Base-by-base conservation (phyloP, 53 echinoderm and acorn worm genomes). In the Echinarachnius parma region DNA sequence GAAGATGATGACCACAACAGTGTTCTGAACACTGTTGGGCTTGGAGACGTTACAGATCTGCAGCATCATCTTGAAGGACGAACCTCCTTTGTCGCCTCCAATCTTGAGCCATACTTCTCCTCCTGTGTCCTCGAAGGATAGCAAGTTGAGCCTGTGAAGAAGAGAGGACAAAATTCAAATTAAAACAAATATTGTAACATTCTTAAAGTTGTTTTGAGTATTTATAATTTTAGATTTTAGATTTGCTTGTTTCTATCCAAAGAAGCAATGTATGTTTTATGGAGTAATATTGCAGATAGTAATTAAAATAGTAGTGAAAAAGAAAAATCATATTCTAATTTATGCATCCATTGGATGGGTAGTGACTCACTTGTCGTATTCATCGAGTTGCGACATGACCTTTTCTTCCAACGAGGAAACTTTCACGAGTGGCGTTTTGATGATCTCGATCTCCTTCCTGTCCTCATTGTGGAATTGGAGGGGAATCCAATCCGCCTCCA, bases 21-120 rank as follows among this genome's bases (percentile, higher is more conserved):
- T 71, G 56, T 71, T 71, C 31, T 34, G 72, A 4, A 34, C 20
- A 32, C 52, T 52, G 72, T 71, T 71, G 3, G 72, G 72, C 24
- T 31, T 18, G 53, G 23, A 13, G 15, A 53, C 72, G 9, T 71
- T 71, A 35, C 21, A 30, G 4, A 71, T 35, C 21, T 55, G 72
- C 2, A 71, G 2, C 19, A 71, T 53, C 31, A 52, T 32, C 14
- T 71, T 71, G 35, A 71, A 44, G 10, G 48, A 45, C 5, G 63
- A 63, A 34, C 49, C 66, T 20, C 66, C 66, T 18, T 66, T 66
- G 28, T 66, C 46, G 0, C 66, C 47, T 10, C 66, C 66, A 2
- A 66, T 48, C 48, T 46, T 66, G 3, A 66, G 8, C 66, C 66
- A 66, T 28, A 66, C 49, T 23, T 66, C 49, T 5, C 48, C 49